phyloP scores from a whole-genome alignment of 1,140 invertebrate species.

The Brachionus calyciflorus region DNA sequence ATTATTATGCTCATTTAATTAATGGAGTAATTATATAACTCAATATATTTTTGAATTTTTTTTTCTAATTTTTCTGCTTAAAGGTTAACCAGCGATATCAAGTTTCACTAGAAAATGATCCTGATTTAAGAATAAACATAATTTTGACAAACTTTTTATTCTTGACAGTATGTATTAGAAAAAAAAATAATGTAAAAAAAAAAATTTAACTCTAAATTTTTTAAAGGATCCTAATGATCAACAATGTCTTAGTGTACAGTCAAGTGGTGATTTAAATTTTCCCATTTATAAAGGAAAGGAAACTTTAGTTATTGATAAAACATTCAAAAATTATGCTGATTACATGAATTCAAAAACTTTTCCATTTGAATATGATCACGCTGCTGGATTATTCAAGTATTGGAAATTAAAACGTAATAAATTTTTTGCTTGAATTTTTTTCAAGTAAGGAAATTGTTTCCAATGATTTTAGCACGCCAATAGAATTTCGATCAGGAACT shows the following conservation, averaged over 20 bases:
- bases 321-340: background rate
- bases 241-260: background rate
- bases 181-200: background rate
- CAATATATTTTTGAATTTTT: background rate
- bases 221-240: background rate
- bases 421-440: background rate
- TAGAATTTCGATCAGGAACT: background rate
- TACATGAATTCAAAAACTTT: slow-evolving; percentile 25
- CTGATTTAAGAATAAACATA: slow-evolving; percentile 37
- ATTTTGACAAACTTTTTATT: slow-evolving; percentile 13
- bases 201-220: background rate
- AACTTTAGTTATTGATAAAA: background rate
- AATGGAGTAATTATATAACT: background rate
- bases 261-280: background rate
- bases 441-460: slow-evolving; percentile 24
- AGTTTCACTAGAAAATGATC: background rate
- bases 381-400: slow-evolving; percentile 32
- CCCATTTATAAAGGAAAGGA: background rate
- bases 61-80: background rate
- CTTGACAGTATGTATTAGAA: background rate
- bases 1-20: slow-evolving; percentile 31
- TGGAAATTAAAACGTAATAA: background rate
- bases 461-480: background rate
- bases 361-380: slow-evolving; percentile 37
- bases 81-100: slow-evolving; percentile 26